Evolutionary conservation across 2,113 vertebrate species (phyloP), one percentile per base, ranked within the genome.

Genomic region (Poeciliopsis occidentalis): DNA sequence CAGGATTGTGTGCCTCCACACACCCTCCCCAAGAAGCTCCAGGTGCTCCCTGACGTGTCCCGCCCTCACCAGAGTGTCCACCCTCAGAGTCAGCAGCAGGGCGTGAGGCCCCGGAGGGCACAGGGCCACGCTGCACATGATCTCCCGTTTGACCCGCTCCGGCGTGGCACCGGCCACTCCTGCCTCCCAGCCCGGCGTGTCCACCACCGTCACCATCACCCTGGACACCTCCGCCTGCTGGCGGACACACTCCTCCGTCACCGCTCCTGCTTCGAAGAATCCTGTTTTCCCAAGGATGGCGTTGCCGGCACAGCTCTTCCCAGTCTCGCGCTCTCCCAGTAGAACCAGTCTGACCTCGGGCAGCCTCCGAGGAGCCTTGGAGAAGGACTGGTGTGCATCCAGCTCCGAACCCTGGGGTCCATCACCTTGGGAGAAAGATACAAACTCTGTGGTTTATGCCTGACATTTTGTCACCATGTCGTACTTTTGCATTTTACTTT

Each of bases 301-400:
- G 10, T 94, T 94, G 13, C 90, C 93, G 0, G 92, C 91, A 3
- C 90, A 91, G 34, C 93, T 95, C 86, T 94, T 95, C 24, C 94
- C 94, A 1, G 93, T 93, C 79, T 95, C 94, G 1, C 93, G 88
- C 85, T 95, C 94, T 0, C 94, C 94, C 81, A 94, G 73, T 4
- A 95, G 89, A 67, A 94, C 76, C 57, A 95, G 82, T 8, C 94
- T 65, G 71, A 95, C 72, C 72, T 94, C 94, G 0, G 85, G 88
- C 3, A 95, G 84, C 65, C 87, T 91, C 0, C 89, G 82, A 1
- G 88, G 79, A 22, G 81, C 75, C 71, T 92, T 92, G 79, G 92
- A 91, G 89, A 93, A 93, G 0, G 90, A 83, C 26, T 80, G 89
- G 8, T 69, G 88, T 7, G 89, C 87, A 0, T 92, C 91, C 0